Conservation (phyloP, 2,113 vertebrate species). For the Murina feae region DNA sequence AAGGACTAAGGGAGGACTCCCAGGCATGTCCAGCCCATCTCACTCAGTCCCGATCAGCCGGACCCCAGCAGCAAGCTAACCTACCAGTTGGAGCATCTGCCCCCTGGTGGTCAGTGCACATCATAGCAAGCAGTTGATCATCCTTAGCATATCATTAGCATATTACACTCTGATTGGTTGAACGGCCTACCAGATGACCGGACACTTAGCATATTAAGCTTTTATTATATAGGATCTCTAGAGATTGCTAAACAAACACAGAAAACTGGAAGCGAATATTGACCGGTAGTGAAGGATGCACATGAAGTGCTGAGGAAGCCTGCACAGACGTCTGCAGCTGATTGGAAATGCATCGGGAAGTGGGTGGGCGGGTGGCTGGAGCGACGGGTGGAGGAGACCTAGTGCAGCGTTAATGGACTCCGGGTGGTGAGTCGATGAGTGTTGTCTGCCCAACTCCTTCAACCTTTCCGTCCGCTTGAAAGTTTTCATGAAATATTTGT, state of each 20-base stretch:
- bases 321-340: not conserved
- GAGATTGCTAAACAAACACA: not conserved
- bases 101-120: too few relatives aligned
- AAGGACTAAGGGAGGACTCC: too few relatives aligned
- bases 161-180: too few relatives aligned
- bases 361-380: not conserved
- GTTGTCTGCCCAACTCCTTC: not conserved
- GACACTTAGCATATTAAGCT: too few relatives aligned
- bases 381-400: not conserved
- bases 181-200: too few relatives aligned
- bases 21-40: too few relatives aligned
- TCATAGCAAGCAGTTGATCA: too few relatives aligned
- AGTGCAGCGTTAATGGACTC: not conserved
- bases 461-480: not conserved
- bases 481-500: not conserved
- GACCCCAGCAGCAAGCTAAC: too few relatives aligned
- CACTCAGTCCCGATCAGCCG: too few relatives aligned
- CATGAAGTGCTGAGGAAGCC: not conserved
- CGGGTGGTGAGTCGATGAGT: not conserved
- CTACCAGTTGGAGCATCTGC: too few relatives aligned
- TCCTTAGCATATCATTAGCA: too few relatives aligned
- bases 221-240: not conserved
- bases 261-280: not conserved
- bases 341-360: not conserved
- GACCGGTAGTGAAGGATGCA: not conserved